Percentiles rank a stretch among this genome's conserved stretches.
phyloP scores from a whole-genome alignment of 2,888 invertebrate genomes.

The Lomographa bimaculata region DNA sequence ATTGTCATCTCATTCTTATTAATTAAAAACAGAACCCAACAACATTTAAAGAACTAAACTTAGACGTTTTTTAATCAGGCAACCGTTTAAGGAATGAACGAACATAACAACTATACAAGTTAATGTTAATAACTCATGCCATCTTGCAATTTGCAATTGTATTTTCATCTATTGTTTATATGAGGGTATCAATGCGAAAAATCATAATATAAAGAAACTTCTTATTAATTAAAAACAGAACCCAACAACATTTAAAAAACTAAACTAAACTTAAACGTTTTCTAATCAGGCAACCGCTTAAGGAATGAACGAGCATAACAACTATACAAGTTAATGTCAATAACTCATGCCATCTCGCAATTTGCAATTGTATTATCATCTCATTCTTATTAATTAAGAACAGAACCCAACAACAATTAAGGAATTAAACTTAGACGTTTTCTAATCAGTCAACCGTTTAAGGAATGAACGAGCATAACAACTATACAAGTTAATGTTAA shows the following conservation, averaged over 20 bases:
- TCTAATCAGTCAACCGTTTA: conserved; percentile 37
- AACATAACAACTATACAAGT: conserved; percentile 34
- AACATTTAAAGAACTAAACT: no score
- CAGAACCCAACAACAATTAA: no score
- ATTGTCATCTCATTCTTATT: conserved; percentile 33
- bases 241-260: no score
- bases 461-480: conserved; percentile 41
- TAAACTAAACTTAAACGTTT: no score
- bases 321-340: conserved; percentile 31
- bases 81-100: conserved; percentile 44
- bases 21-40: no score
- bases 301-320: conserved; percentile 41
- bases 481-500: conserved; percentile 31
- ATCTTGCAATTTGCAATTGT: conserved; percentile 43
- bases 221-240: no score
- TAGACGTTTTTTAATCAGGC: conserved; percentile 15
- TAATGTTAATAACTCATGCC: conserved; percentile 44
- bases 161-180: conserved; percentile 32
- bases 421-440: no score
- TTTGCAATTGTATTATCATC: conserved; percentile 38
- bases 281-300: conserved; percentile 37
- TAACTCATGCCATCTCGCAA: conserved; percentile 48
- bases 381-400: conserved; percentile 31
- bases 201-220: no score
- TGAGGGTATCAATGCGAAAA: no score